Evolutionary conservation across 2,888 invertebrate genomes (phyloP).

Genomic region (Phytoseiulus persimilis): DNA sequence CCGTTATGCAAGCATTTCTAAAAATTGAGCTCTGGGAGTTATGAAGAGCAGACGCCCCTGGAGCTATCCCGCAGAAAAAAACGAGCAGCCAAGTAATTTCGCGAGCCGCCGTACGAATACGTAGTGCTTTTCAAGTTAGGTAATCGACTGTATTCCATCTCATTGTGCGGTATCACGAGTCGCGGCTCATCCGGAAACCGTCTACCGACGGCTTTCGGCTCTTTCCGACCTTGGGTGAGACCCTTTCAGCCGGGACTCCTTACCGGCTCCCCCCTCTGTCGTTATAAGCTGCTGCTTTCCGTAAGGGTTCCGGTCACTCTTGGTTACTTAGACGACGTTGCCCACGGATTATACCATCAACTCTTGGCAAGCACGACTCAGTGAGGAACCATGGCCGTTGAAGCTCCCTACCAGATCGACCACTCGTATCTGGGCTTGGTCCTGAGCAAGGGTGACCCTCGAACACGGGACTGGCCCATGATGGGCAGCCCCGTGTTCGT

Average conservation of each 20-base stretch:
- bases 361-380: background rate
- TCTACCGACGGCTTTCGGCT: background rate
- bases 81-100: background rate
- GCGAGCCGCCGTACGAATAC: background rate
- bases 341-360: background rate
- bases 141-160: background rate
- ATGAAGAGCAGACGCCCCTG: background rate
- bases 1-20: no score
- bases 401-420: background rate
- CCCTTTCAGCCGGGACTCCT: background rate
- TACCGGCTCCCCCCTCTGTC: background rate
- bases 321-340: background rate
- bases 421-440: constrained; percentile 33
- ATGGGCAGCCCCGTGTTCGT: constrained; percentile 37
- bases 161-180: background rate
- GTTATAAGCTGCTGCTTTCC: background rate
- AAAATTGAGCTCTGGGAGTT: no score
- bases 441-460: constrained; percentile 27
- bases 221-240: constrained; percentile 5
- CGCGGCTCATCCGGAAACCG: constrained; percentile 5
- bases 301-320: background rate
- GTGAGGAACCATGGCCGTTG: background rate
- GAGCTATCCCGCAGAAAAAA: background rate
- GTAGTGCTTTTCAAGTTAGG: background rate
- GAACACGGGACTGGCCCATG: constrained; percentile 37